Conservation (phyloP, 2,888 invertebrate genomes). For the Unio delphinus region DNA sequence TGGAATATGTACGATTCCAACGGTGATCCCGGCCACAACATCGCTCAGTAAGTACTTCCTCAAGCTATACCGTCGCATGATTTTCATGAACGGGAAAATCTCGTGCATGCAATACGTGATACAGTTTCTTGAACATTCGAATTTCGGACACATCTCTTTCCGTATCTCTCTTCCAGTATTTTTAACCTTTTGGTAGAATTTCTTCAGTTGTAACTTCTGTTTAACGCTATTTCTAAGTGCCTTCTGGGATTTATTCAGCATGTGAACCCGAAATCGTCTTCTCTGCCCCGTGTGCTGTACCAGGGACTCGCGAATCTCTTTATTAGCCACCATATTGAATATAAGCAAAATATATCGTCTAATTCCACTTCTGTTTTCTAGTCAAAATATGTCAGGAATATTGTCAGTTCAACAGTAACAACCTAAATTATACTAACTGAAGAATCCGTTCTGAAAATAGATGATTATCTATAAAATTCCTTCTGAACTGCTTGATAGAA, state of each 20-base stretch:
- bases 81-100: constrained; percentile 64
- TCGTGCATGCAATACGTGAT: constrained; percentile 42
- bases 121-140: constrained; percentile 47
- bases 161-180: constrained; percentile 11
- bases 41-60: constrained; percentile 79
- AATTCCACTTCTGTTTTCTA: too few species aligned
- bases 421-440: too few species aligned
- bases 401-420: too few species aligned
- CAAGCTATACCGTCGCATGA: constrained; percentile 63
- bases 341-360: too few species aligned
- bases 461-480: too few species aligned
- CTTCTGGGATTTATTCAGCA: constrained; percentile 53
- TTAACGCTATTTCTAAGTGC: constrained; percentile 44
- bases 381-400: too few species aligned
- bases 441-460: too few species aligned
- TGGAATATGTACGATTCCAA: constrained; percentile 75
- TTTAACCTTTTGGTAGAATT: constrained; percentile 9
- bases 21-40: constrained; percentile 87
- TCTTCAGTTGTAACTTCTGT: constrained; percentile 22
- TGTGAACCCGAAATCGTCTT: constrained; percentile 33
- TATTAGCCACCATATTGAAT: constrained; percentile 22
- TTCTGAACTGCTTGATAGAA: too few species aligned
- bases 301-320: constrained; percentile 27
- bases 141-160: constrained; percentile 24
- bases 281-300: constrained; percentile 21